Evolutionary conservation across 1,140 invertebrate species (phyloP).

Genomic region (Aphidius gifuensis): DNA sequence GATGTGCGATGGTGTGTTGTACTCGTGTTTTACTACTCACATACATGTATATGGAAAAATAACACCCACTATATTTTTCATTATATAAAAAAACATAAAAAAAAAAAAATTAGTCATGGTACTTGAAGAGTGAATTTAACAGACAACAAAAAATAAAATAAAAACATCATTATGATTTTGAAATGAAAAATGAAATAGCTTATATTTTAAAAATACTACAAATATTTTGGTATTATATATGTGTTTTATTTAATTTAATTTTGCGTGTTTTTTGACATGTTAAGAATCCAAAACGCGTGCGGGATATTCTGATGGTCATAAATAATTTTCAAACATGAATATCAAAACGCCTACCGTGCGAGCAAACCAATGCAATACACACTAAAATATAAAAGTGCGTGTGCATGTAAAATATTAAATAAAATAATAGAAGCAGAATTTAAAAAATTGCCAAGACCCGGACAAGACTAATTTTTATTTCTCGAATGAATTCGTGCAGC

Average conservation of each 20-base stretch:
- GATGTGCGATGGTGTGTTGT: too few species aligned
- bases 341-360: conserved; percentile 31
- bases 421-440: background rate
- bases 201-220: background rate
- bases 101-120: background rate
- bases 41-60: background rate
- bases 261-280: too few species aligned
- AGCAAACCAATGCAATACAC: conserved; percentile 1
- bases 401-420: background rate
- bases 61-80: background rate
- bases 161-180: too few species aligned
- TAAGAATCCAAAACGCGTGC: conserved; percentile 28
- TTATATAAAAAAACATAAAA: background rate
- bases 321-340: conserved; percentile 42
- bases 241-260: too few species aligned
- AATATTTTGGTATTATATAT: background rate
- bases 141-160: background rate
- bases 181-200: background rate
- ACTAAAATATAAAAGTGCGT: too few species aligned
- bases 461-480: background rate
- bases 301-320: conserved; percentile 29
- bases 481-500: too few species aligned
- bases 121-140: too few species aligned
- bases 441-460: background rate
- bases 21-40: too few species aligned